Conservation (phyloP, 2,888 invertebrate genomes). For the Willowsia nigromaculata region DNA sequence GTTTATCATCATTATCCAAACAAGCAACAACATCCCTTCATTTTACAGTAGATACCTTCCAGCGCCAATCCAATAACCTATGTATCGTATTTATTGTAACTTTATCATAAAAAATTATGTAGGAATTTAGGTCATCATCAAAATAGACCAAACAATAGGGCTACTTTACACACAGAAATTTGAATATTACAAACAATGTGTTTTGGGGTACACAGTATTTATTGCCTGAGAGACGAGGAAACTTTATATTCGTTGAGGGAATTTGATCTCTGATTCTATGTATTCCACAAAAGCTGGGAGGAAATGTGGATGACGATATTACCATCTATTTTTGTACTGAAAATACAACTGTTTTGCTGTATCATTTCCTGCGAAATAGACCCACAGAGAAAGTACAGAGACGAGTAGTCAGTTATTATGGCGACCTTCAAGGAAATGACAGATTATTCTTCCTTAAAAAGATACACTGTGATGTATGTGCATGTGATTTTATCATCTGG, state of each 20-base stretch:
- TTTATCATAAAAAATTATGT: not conserved
- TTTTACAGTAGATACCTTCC: not conserved
- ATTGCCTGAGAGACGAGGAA: not conserved
- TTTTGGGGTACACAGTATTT: no score
- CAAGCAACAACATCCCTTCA: not conserved
- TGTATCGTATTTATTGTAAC: not conserved
- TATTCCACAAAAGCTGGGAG: not conserved
- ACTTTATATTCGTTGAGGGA: not conserved
- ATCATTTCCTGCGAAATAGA: not conserved
- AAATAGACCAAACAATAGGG: not conserved
- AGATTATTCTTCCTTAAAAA: not conserved
- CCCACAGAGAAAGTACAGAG: not conserved
- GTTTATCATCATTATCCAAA: not conserved
- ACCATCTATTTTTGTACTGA: not conserved
- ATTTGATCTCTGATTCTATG: not conserved
- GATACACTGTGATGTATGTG: not conserved
- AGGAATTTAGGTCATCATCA: slow-evolving; percentile 24
- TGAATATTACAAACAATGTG: not conserved
- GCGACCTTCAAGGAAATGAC: slow-evolving; percentile 31
- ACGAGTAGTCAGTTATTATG: not conserved
- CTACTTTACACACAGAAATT: not conserved
- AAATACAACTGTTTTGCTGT: not conserved
- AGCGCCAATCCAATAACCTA: not conserved
- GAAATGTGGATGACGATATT: not conserved
- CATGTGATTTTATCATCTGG: not conserved